These are phyloP conservation scores for Yponomeuta sedellus DNA, from an alignment of 2,888 invertebrate species.

Conservation along the genomic window DNA sequence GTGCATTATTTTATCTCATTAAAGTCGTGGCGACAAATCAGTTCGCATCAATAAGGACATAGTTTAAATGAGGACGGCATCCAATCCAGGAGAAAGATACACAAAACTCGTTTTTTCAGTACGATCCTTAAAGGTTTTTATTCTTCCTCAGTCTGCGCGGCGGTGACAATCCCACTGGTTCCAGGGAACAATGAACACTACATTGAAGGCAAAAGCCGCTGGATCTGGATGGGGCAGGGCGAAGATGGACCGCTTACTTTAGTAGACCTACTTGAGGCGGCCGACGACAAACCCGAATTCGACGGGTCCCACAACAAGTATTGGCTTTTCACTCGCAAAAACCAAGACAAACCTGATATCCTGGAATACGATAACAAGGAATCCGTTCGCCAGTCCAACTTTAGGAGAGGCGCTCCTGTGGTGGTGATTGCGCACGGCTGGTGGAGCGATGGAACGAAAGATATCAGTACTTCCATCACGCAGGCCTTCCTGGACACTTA, in stretches of 20 bases:
- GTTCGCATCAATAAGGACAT: too few species aligned
- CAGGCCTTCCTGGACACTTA: constrained; percentile 39
- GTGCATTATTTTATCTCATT: too few species aligned
- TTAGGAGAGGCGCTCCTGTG: constrained; percentile 34
- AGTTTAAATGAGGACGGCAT: too few species aligned
- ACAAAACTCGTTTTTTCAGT: too few species aligned
- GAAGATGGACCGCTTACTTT: constrained; percentile 40
- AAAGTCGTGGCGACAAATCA: too few species aligned
- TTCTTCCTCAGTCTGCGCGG: constrained; percentile 19
- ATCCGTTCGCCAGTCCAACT: constrained; percentile 43
- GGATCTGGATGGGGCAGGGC: constrained; percentile 48
- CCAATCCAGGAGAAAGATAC: too few species aligned
- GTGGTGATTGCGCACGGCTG: constrained; percentile 45
- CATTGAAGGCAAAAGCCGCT: constrained; percentile 46
- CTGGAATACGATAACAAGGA: constrained; percentile 35
- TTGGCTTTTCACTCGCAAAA: constrained; percentile 48
- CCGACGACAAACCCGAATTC: constrained; percentile 28
- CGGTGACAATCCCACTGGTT: constrained; percentile 25
- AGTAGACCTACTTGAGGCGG: constrained; percentile 43
- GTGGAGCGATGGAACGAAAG: constrained; percentile 33
- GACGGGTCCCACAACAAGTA: constrained; percentile 52
- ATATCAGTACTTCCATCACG: constrained; percentile 30
- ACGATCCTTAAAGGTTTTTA: too few species aligned
- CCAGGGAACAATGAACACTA: constrained; percentile 49
- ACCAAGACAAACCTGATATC: constrained; percentile 31